Conservation (phyloP, 2,797 vertebrate species). For the Sebastolobus alascanus region DNA sequence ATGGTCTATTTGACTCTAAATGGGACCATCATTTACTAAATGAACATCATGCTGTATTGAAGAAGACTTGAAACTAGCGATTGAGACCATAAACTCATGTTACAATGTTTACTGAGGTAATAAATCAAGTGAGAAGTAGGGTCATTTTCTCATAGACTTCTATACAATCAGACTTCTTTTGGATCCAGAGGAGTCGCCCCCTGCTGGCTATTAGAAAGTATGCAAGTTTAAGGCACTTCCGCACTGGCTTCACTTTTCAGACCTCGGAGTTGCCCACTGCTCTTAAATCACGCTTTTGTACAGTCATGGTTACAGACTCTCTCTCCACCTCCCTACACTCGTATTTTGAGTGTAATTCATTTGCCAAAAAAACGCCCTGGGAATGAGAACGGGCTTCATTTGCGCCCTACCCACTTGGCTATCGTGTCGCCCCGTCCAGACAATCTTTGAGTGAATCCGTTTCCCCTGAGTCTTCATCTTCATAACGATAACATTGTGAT, state of each 20-base stretch:
- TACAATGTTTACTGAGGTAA: too few species aligned
- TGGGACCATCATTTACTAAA: too few species aligned
- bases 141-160: rapidly evolving
- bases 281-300: neutral
- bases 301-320: neutral
- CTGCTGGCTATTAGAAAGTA: too few species aligned
- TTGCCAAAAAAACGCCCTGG: neutral
- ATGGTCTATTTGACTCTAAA: too few species aligned
- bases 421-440: neutral
- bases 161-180: too few species aligned
- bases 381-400: neutral
- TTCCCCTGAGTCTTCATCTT: conserved; percentile 7
- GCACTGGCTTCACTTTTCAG: too few species aligned
- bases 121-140: too few species aligned
- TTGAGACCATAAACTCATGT: too few species aligned
- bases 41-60: too few species aligned
- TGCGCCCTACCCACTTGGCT: neutral
- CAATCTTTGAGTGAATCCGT: conserved; percentile 7
- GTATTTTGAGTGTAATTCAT: neutral
- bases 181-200: too few species aligned
- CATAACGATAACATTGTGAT: neutral
- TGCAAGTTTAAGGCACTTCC: too few species aligned
- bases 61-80: too few species aligned
- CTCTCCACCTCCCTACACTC: neutral
- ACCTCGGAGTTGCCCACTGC: neutral